Evolutionary conservation across 2,888 invertebrate species (phyloP), one percentile per base, ranked within the genome.

Genomic region (Rhaphigaster nebulosa): DNA sequence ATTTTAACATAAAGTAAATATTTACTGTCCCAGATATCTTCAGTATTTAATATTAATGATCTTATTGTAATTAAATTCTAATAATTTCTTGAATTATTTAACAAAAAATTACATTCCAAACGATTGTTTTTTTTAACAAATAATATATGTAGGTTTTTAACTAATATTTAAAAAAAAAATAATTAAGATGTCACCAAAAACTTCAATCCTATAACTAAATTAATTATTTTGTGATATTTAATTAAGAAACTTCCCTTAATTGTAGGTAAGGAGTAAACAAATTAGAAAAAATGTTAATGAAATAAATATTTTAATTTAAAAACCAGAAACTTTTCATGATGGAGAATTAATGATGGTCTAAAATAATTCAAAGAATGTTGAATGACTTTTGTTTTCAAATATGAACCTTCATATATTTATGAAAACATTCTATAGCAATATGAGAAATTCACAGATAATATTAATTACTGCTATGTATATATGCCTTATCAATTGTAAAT

Each of bases 401-500:
- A 45, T 45, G 41, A 45, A 26, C 45, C 26, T 45, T 84, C 84
- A n/a, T 84, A 84, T 41, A n/a, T 34, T 45, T 45, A 84, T n/a
- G 13, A 45, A 84, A 45, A 41, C 18, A 45, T 45, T 23, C 3
- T 84, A 26, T 45, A 84, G 45, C 20, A 45, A 84, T 45, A 45
- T 45, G n/a, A 34, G 13, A 84, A 45, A 26, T 26, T n/a, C 12
- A 45, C 26, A 13, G 45, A 84, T 45, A 15, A 80, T 80, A 29
- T 38, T 12, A 80, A 6, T 29, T 41, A 84, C 41, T 84, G 84
- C 45, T 34, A 45, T 84, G 84, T 84, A 84, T 45, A 84, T 84
- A 84, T 84, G 34, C 34, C 41, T 45, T 84, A 84, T 26, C n/a
- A 34, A 45, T 41, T 84, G 84, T 84, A 84, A 84, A 84, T 84